Evolutionary conservation across 2,113 vertebrate genomes (phyloP).

Genomic region (Vireo altiloquus): DNA sequence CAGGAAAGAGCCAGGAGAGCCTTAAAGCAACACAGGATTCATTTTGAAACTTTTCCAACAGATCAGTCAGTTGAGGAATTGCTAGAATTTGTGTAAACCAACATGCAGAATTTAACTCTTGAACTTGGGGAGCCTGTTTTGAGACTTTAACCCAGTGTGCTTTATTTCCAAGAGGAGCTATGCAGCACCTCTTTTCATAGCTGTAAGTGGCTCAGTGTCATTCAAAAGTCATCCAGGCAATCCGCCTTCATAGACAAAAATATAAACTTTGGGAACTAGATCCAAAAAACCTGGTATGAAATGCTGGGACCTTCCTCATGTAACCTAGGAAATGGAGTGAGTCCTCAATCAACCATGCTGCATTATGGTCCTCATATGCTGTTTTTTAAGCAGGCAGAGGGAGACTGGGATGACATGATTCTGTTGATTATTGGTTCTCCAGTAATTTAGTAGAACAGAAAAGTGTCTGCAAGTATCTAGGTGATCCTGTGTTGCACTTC

Average conservation of each 20-base stretch:
- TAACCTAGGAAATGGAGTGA: background rate
- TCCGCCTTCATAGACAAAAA: background rate
- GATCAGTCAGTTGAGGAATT: background rate
- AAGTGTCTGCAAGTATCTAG: background rate
- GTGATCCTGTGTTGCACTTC: background rate
- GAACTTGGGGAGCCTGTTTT: background rate
- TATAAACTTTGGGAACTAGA: background rate
- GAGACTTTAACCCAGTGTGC: background rate
- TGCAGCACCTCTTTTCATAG: background rate
- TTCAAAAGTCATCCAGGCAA: background rate
- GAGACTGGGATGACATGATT: background rate
- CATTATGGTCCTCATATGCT: background rate
- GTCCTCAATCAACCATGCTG: background rate
- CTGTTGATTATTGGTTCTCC: background rate
- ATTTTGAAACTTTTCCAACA: slow-evolving; percentile 6
- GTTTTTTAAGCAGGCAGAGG: background rate
- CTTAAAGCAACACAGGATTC: slow-evolving; percentile 1
- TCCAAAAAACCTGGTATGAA: background rate
- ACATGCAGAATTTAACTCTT: background rate
- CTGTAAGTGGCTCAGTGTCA: background rate
- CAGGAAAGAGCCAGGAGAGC: background rate
- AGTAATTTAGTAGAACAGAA: background rate
- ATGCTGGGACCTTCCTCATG: background rate
- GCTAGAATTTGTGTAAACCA: slow-evolving; percentile 14
- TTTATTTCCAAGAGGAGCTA: background rate